phyloP scores from a whole-genome alignment of 1,140 invertebrate genomes.

The Glossosoma conforme region DNA sequence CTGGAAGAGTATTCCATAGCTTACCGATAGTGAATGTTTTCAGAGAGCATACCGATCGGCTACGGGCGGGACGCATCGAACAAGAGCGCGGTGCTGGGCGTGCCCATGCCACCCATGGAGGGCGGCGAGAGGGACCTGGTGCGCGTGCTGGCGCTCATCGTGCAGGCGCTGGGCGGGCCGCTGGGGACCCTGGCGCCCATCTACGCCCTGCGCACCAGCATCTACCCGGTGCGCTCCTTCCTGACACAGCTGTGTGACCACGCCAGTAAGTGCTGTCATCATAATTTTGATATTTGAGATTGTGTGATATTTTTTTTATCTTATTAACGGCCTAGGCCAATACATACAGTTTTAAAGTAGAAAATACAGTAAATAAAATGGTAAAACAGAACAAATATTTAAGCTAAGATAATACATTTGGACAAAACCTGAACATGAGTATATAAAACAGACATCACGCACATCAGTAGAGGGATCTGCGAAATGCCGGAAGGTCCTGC shows the following conservation, averaged over 20 bases:
- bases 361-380: too few species aligned
- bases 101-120: conserved; percentile 5
- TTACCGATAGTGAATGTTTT: too few species aligned
- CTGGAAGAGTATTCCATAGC: too few species aligned
- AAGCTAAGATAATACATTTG: too few species aligned
- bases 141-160: conserved; percentile 4
- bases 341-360: too few species aligned
- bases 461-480: too few species aligned
- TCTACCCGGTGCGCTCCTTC: conserved; percentile 3
- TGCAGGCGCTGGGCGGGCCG: not conserved
- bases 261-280: conserved; percentile 6
- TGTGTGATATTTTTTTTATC: too few species aligned
- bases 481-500: too few species aligned
- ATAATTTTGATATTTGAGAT: not conserved
- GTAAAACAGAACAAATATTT: too few species aligned
- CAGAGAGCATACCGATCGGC: conserved; percentile 20
- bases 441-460: too few species aligned
- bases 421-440: too few species aligned
- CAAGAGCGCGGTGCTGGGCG: conserved; percentile 2
- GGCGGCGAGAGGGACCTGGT: conserved; percentile 5
- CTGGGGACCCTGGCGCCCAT: conserved; percentile 1
- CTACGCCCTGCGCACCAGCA: conserved; percentile 10
- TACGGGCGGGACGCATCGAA: conserved; percentile 6
- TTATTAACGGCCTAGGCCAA: too few species aligned
- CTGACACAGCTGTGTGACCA: conserved; percentile 8